A percentile compares a stretch with the other conserved stretches of the same genome.
Evolutionary conservation across 2,888 invertebrate species (phyloP).

Genomic region (Netelia fuscicornis): DNA sequence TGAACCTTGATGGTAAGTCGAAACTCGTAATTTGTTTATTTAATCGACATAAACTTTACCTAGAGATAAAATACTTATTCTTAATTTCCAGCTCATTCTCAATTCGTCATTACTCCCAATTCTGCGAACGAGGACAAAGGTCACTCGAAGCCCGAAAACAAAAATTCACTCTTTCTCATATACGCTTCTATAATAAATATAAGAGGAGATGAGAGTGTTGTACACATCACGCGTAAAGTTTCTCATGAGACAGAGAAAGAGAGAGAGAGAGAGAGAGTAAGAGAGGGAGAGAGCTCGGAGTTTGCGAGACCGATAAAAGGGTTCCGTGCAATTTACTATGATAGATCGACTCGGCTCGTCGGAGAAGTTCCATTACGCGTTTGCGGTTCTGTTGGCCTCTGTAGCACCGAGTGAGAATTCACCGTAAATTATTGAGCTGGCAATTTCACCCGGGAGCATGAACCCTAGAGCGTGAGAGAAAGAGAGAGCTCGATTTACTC

Average conservation of each 20-base stretch:
- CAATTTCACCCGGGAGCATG: constrained; percentile 77
- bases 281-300: constrained; percentile 19
- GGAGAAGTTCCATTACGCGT: constrained; percentile 83
- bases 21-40: background rate
- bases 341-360: constrained; percentile 81
- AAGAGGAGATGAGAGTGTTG: constrained; percentile 50
- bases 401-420: constrained; percentile 44
- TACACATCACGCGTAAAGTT: constrained; percentile 53
- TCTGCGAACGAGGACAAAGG: background rate
- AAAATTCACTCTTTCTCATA: constrained; percentile 24
- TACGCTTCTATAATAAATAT: constrained; percentile 75
- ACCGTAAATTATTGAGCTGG: constrained; percentile 83
- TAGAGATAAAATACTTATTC: background rate
- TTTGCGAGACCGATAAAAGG: constrained; percentile 65
- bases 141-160: constrained; percentile 1
- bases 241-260: constrained; percentile 37
- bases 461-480: background rate
- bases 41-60: background rate
- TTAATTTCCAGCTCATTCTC: background rate
- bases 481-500: constrained; percentile 39
- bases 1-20: too few relatives aligned
- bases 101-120: background rate
- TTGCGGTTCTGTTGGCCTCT: constrained; percentile 56
- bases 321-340: constrained; percentile 82
- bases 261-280: too few relatives aligned